phyloP scores from a whole-genome alignment of 2,797 vertebrate species.

The Pseudochromis fuscus region DNA sequence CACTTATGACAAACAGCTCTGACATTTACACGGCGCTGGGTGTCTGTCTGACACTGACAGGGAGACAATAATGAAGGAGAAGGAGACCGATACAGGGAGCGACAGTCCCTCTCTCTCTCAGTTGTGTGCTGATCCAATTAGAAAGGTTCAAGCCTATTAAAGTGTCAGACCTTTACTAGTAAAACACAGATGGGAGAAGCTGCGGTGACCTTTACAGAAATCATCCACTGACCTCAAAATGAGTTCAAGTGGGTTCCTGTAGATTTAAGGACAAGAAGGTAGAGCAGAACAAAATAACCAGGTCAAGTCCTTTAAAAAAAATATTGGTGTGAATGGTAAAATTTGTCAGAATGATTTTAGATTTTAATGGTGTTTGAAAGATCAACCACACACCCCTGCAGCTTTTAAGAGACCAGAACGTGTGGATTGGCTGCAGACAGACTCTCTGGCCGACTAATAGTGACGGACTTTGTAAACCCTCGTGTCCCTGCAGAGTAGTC shows the following conservation, averaged over 20 bases:
- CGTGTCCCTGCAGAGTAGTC: conserved; percentile 4
- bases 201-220: conserved; percentile 56
- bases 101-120: conserved; percentile 44
- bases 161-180: conserved; percentile 28
- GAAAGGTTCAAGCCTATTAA: conserved; percentile 59
- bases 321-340: conserved; percentile 28
- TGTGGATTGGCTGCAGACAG: conserved; percentile 19
- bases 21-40: conserved; percentile 82
- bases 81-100: conserved; percentile 34
- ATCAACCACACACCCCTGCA: conserved; percentile 2
- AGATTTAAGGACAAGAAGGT: neutral
- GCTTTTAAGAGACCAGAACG: conserved; percentile 9
- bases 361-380: conserved; percentile 14
- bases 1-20: conserved; percentile 83
- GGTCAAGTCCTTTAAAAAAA: conserved; percentile 8
- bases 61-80: conserved; percentile 71
- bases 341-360: conserved; percentile 19
- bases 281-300: neutral
- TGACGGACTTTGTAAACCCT: conserved; percentile 21
- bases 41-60: conserved; percentile 72
- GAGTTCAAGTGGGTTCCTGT: conserved; percentile 29
- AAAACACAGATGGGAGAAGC: conserved; percentile 50
- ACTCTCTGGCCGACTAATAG: neutral
- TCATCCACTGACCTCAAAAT: conserved; percentile 30
- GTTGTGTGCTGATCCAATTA: conserved; percentile 64